A percentile compares a stretch with the other conserved stretches of the same genome.
These are phyloP conservation scores for Penelope pileata DNA, from an alignment of 2,113 vertebrate genomes.

Conservation along the genomic window DNA sequence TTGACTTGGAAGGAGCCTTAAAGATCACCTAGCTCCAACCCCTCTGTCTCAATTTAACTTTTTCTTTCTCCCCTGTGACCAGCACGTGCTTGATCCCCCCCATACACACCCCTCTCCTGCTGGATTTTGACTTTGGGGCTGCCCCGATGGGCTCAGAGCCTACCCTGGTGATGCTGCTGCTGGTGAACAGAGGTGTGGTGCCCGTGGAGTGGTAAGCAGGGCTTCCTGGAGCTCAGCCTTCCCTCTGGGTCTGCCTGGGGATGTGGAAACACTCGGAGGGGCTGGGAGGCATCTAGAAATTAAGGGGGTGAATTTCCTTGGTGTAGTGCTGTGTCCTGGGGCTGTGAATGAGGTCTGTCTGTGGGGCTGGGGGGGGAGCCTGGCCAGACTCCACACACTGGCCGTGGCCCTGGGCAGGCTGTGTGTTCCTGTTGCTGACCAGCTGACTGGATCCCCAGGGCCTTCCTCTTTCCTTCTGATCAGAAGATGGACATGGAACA, in stretches of 20 bases:
- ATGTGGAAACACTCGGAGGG: neutral
- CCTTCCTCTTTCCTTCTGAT: slow-evolving; percentile 90
- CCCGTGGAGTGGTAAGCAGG: slow-evolving; percentile 86
- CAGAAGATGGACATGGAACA: slow-evolving; percentile 86
- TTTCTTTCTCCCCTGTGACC: slow-evolving; percentile 1
- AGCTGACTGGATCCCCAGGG: slow-evolving; percentile 71
- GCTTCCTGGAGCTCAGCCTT: neutral
- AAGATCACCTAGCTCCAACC: neutral
- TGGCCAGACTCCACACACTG: neutral
- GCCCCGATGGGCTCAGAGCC: slow-evolving; percentile 81
- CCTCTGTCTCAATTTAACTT: neutral
- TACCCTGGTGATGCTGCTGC: slow-evolving; percentile 79
- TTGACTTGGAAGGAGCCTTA: neutral
- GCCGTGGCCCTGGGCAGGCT: neutral
- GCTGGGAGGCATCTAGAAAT: rapidly evolving
- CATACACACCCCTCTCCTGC: slow-evolving; percentile 77
- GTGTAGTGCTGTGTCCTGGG: neutral
- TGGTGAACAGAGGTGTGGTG: slow-evolving; percentile 85
- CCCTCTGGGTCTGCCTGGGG: neutral
- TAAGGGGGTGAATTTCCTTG: neutral
- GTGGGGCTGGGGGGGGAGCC: neutral
- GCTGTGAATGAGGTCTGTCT: neutral
- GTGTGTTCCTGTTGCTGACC: neutral
- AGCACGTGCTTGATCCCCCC: slow-evolving; percentile 77
- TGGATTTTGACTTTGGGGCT: slow-evolving; percentile 90